Evolutionary conservation across 2,888 invertebrate species (phyloP).

Genomic region (Folsomia candida): DNA sequence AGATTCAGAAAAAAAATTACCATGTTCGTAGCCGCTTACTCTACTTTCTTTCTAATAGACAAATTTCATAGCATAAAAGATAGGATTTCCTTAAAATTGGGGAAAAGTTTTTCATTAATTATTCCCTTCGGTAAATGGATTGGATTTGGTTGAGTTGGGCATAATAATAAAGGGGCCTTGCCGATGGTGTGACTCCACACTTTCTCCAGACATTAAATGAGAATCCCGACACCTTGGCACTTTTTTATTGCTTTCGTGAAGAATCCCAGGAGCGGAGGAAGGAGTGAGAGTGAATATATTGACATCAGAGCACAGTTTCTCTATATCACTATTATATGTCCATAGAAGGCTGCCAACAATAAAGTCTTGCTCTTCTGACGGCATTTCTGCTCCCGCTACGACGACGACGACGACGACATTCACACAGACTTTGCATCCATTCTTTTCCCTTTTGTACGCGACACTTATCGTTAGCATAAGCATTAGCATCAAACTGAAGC

Average conservation of each 20-base stretch:
- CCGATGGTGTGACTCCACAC: neutral
- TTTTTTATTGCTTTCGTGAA: slow-evolving; percentile 14
- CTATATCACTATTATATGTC: neutral
- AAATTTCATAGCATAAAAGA: too few relatives aligned
- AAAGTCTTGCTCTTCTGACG: neutral
- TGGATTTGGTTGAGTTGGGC: neutral
- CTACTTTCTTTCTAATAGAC: too few relatives aligned
- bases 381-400: neutral
- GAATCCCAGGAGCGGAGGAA: too few relatives aligned
- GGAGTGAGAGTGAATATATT: too few relatives aligned
- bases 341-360: neutral
- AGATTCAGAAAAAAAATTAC: too few relatives aligned
- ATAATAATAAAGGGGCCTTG: neutral
- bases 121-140: slow-evolving; percentile 26
- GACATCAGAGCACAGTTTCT: too few relatives aligned
- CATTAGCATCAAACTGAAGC: slow-evolving; percentile 13
- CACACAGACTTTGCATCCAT: too few relatives aligned
- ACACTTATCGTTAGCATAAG: slow-evolving; percentile 18
- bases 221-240: slow-evolving; percentile 14
- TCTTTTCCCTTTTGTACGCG: too few relatives aligned
- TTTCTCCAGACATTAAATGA: slow-evolving; percentile 10
- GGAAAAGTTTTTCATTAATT: slow-evolving; percentile 38
- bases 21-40: too few relatives aligned
- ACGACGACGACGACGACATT: too few relatives aligned
- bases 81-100: neutral